Evolutionary conservation across 2,113 vertebrate species (phyloP), one percentile per base, ranked within the genome.

Genomic region (Sprattus sprattus): DNA sequence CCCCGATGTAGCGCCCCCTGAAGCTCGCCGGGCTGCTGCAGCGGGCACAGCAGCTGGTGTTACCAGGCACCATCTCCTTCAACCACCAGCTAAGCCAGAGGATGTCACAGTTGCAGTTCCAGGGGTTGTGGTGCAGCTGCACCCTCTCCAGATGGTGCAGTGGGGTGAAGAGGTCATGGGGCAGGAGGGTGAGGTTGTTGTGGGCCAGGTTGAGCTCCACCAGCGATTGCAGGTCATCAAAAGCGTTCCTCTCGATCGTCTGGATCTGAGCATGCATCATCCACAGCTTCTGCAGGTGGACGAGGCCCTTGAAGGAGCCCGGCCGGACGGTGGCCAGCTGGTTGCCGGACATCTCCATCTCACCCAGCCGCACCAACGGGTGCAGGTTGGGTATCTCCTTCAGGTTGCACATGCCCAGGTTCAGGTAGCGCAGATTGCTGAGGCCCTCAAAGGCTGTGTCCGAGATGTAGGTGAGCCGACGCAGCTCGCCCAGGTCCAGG

Each of bases 51-150:
- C 98, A 99, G 87, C 97, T 99, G 50, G 97, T 99, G 85, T 99
- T 99, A 57, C 97, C 98, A 44, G 98, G 98, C 18, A 99, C 98
- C 95, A 99, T 99, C 92, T 99, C 98, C 91, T 99, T 99, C 85
- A 99, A 97, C 98, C 98, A 99, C 98, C 98, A 99, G 92, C 98
- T 99, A 60, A 99, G 96, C 98, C 98, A 99, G 86, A 99, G 95
- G 81, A 99, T 99, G 87, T 99, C 98, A 91, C 98, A 99, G 92
- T 99, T 98, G 95, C 98, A 99, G 93, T 98, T 99, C 98, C 98
- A 99, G 44, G 98, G 98, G 92, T 99, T 99, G 94, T 99, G 98
- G 88, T 99, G 98, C 88, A 99, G 94, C 90, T 99, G 98, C 89
- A 99, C 99, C 93, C 98, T 95, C 93, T 99, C 98, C 80, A 99